Conservation (phyloP, 2,888 invertebrate species). For the Parthenolecanium corni region DNA sequence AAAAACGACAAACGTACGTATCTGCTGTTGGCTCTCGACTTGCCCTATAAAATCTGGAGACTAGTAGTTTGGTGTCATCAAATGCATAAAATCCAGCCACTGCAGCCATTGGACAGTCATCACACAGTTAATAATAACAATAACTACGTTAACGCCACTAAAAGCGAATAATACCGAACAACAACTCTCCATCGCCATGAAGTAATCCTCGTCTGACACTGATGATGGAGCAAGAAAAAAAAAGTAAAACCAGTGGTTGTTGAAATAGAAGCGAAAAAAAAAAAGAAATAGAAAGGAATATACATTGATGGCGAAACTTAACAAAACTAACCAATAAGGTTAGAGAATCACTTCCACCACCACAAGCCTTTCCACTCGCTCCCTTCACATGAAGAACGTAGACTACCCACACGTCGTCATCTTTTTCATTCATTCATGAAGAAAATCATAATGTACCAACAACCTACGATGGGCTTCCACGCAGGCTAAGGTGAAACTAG, state of each 20-base stretch:
- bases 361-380: no score
- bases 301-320: no score
- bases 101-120: constrained; percentile 52
- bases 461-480: no score
- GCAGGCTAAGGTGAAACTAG: no score
- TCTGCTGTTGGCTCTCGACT: constrained; percentile 30
- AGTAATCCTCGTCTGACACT: not conserved
- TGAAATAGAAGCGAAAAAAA: not conserved
- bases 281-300: no score
- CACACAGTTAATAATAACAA: not conserved
- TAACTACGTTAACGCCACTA: constrained; percentile 1
- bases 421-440: no score
- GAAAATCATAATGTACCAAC: no score
- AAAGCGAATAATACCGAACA: constrained; percentile 17
- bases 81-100: constrained; percentile 69
- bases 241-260: constrained; percentile 14
- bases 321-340: no score
- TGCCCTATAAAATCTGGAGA: constrained; percentile 30
- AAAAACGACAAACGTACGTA: constrained; percentile 28
- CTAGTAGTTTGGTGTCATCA: constrained; percentile 52
- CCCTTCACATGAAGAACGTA: no score
- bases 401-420: no score
- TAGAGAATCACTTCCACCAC: no score
- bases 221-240: not conserved
- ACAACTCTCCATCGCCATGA: constrained; percentile 18